Conservation (phyloP, 2,888 invertebrate genomes). For the Octodonta nipae region DNA sequence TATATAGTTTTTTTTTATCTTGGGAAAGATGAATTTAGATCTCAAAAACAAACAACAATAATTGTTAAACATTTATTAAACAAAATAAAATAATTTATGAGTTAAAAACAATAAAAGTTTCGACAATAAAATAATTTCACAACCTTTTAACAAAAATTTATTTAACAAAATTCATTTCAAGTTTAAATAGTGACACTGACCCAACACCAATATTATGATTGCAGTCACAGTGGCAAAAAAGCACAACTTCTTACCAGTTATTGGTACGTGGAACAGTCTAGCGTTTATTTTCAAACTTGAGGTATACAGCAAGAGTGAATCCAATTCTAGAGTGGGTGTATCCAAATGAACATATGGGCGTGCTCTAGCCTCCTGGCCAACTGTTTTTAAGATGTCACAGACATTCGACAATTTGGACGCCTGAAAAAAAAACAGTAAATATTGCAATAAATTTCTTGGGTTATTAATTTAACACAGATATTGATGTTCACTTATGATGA, state of each 20-base stretch:
- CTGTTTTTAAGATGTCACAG: slow-evolving; percentile 55
- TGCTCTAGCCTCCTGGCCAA: slow-evolving; percentile 65
- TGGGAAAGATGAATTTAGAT: no score
- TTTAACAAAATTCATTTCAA: no score
- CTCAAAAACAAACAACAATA: no score
- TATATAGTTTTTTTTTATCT: no score
- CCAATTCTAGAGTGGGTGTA: slow-evolving; percentile 60
- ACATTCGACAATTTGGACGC: slow-evolving; percentile 62
- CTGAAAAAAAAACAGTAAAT: slow-evolving; percentile 39
- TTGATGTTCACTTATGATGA: neutral
- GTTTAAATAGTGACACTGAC: slow-evolving; percentile 38
- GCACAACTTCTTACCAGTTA: slow-evolving; percentile 56
- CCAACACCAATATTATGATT: slow-evolving; percentile 51
- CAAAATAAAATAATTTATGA: no score
- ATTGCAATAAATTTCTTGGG: no score
- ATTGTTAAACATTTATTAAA: no score
- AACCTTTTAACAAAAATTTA: no score
- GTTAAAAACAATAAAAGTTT: no score
- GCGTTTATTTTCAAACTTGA: slow-evolving; percentile 62
- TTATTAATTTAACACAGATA: neutral
- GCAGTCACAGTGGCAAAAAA: slow-evolving; percentile 46
- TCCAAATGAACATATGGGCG: slow-evolving; percentile 70
- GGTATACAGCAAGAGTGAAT: slow-evolving; percentile 62
- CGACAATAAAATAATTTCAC: no score
- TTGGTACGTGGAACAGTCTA: slow-evolving; percentile 58